Evolutionary conservation across 2,113 vertebrate genomes (phyloP), one percentile per base, ranked within the genome.

Genomic region (Dromiciops gliroides): DNA sequence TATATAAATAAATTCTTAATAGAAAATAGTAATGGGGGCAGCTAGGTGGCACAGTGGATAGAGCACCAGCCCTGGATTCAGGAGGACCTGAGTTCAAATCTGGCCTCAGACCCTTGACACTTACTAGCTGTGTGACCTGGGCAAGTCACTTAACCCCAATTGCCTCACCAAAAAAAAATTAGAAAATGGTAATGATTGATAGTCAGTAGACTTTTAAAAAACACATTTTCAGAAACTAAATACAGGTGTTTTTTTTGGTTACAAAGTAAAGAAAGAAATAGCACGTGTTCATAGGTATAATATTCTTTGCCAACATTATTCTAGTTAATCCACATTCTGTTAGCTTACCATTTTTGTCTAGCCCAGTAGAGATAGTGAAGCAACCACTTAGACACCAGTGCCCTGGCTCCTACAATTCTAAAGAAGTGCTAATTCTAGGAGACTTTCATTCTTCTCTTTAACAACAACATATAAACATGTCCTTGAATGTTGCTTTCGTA

Each of bases 371-470:
- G 98, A 91, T 93, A 98, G 2, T 97, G 98, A 51, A 98, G 98
- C 97, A 99, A 94, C 98, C 99, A 99, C 52, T 99, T 98, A 90
- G 98, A 98, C 53, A 98, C 98, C 97, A 99, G 52, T 0, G 97
- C 95, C 19, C 97, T 98, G 95, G 98, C 98, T 95, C 98, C 97
- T 96, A 94, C 92, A 47, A 98, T 5, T 1, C 92, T 97, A 92
- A 98, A 92, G 37, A 98, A 31, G 0, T 89, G 94, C 91, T 94
- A 60, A 49, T 90, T 97, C 52, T 97, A 96, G 50, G 44, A 90
- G 83, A 91, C 92, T 31, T 23, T 47, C 0, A 90, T 96, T 48
- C 52, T 92, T 91, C 97, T 97, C 44, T 91, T 97, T 92, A 98
- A 19, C 47, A 98, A 94, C 96, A 97, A 96, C 95, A 95, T 95